Evolutionary conservation across 1,140 invertebrate species (phyloP).

Genomic region (Drosophila orosa): DNA sequence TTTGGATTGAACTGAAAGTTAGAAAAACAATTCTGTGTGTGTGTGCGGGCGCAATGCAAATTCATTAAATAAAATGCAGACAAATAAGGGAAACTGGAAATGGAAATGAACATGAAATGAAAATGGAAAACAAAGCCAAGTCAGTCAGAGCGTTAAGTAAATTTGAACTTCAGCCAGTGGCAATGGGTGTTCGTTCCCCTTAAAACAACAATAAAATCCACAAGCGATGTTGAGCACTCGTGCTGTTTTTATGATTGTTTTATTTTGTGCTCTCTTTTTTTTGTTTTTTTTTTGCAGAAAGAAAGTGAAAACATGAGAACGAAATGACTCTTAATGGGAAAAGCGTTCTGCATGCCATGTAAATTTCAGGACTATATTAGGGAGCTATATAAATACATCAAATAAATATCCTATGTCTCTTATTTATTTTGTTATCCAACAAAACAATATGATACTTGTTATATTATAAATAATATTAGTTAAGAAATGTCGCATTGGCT

Average conservation of each 20-base stretch:
- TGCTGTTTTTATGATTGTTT: constrained; percentile 36
- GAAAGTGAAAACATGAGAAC: constrained; percentile 29
- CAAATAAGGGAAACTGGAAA: constrained; percentile 25
- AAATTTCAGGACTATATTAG: constrained; percentile 18
- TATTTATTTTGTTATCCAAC: too few species aligned
- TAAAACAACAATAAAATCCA: constrained; percentile 42
- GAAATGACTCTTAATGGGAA: constrained; percentile 41
- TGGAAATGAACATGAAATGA: constrained; percentile 14
- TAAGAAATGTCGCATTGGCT: too few species aligned
- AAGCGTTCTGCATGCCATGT: constrained; percentile 27
- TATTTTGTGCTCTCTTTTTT: background rate
- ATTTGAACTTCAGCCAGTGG: constrained; percentile 39
- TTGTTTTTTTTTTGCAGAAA: background rate
- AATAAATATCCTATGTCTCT: background rate
- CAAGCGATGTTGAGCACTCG: constrained; percentile 18
- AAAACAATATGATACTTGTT: background rate
- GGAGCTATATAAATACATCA: background rate
- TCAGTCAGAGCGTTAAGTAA: constrained; percentile 37
- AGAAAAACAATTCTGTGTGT: constrained; percentile 28
- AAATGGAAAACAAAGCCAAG: constrained; percentile 40
- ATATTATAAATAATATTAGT: too few species aligned
- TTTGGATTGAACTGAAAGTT: constrained; percentile 32
- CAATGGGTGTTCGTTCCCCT: constrained; percentile 17
- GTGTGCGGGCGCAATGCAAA: constrained; percentile 36
- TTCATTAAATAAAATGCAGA: constrained; percentile 45